Conservation (phyloP, 2,797 vertebrate species). For the Rhinoraja longicauda region DNA sequence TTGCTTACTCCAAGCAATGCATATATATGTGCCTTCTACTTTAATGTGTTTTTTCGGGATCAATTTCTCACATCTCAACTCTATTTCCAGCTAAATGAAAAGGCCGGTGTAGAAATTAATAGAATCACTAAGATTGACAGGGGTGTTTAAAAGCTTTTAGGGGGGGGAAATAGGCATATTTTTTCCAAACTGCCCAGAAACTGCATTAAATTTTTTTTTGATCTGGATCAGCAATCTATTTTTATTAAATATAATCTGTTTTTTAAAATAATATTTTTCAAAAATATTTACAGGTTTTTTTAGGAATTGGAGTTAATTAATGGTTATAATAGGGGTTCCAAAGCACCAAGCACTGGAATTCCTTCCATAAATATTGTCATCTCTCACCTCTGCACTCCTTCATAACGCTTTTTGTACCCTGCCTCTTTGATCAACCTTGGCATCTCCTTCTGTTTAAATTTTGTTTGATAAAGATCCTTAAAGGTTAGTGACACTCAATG, state of each 20-base stretch:
- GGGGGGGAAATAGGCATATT: neutral
- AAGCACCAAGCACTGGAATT: too few species aligned
- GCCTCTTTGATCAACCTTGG: too few species aligned
- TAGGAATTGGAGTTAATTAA: neutral
- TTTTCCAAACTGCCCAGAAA: neutral
- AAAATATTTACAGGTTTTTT: neutral
- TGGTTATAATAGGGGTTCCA: neutral
- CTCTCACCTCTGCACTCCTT: too few species aligned
- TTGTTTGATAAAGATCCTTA: too few species aligned
- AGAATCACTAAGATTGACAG: constrained; percentile 27
- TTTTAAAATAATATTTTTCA: too few species aligned
- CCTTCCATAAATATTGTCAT: too few species aligned
- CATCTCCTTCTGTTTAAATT: too few species aligned
- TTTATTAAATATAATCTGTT: neutral
- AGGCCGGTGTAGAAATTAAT: neutral
- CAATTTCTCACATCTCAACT: constrained; percentile 6
- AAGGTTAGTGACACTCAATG: too few species aligned
- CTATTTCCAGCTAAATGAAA: neutral
- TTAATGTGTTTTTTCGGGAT: constrained; percentile 24
- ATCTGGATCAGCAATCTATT: neutral
- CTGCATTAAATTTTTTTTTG: too few species aligned
- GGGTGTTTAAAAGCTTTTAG: neutral
- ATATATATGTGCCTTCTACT: neutral
- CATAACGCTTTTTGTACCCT: too few species aligned
- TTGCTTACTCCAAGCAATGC: neutral